Percentiles rank a stretch among this genome's conserved stretches.
Evolutionary conservation across 2,797 vertebrate genomes (phyloP).

Genomic region (Dicrostonyx torquatus): DNA sequence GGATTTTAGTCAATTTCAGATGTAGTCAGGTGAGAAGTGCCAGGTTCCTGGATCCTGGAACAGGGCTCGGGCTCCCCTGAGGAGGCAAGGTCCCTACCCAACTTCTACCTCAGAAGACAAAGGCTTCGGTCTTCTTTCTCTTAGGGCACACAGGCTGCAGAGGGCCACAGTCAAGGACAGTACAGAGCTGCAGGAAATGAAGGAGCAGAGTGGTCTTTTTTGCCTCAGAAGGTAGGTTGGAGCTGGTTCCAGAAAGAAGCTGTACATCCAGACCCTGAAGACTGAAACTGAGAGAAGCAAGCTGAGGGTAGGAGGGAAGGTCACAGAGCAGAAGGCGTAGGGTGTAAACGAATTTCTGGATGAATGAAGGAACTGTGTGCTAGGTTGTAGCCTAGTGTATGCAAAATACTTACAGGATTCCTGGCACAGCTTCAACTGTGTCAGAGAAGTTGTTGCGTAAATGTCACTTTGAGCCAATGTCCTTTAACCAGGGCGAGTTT

Average conservation of each 20-base stretch:
- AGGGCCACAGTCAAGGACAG: background rate
- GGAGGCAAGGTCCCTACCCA: background rate
- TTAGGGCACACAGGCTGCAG: rapidly evolving
- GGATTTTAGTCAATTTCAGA: background rate
- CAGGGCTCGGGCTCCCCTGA: background rate
- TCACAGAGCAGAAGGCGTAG: background rate
- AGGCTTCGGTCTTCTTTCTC: background rate
- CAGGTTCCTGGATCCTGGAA: background rate
- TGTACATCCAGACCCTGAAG: background rate
- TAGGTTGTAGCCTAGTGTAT: background rate
- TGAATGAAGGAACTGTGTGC: background rate
- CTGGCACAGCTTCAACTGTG: too few species aligned
- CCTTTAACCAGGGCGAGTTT: background rate
- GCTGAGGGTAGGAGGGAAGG: background rate
- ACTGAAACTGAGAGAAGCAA: background rate
- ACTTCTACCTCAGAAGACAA: background rate
- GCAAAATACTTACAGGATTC: too few species aligned
- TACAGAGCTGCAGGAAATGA: background rate
- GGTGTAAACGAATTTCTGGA: background rate
- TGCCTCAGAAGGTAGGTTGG: background rate
- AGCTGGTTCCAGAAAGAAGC: background rate
- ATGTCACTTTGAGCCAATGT: background rate
- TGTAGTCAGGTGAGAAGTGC: background rate
- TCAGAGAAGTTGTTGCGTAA: background rate
- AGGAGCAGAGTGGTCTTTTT: background rate